phyloP scores from a whole-genome alignment of 92 coral and sea anemone species.

The Virgularia gustaviana region DNA sequence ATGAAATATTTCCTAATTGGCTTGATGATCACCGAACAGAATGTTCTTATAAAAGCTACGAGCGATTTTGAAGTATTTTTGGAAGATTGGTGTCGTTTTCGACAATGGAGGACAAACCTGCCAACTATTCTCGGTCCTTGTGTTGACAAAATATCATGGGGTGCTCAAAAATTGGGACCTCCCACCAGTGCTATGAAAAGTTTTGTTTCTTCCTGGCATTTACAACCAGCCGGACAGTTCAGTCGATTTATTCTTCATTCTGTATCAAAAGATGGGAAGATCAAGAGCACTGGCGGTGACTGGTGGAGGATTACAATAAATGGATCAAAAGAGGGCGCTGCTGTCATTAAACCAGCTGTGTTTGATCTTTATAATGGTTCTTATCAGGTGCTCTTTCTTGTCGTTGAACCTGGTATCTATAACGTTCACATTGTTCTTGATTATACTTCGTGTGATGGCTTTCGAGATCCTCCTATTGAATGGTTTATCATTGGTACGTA shows the following conservation, averaged over 20 bases:
- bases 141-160: constrained; percentile 59
- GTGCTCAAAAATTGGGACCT: constrained; percentile 7
- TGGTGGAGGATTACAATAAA: constrained; percentile 78
- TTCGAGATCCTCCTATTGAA: constrained; percentile 73
- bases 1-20: neutral
- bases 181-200: constrained; percentile 71
- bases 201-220: constrained; percentile 51
- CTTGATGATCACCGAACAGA: too few relatives aligned
- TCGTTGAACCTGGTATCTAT: constrained; percentile 84
- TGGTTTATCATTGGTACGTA: constrained; percentile 76
- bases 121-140: constrained; percentile 56
- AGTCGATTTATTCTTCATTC: constrained; percentile 85
- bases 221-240: constrained; percentile 87
- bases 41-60: too few relatives aligned
- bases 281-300: constrained; percentile 82
- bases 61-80: constrained; percentile 57
- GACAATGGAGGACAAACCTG: constrained; percentile 60
- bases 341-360: constrained; percentile 69
- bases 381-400: constrained; percentile 78
- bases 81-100: constrained; percentile 83
- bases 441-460: constrained; percentile 85
- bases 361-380: constrained; percentile 80
- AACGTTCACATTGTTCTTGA: constrained; percentile 72
- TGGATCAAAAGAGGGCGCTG: too few relatives aligned
- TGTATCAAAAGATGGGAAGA: constrained; percentile 55